These are phyloP conservation scores for Ctenopoma multispine DNA, from an alignment of 2,797 vertebrate species.

Conservation along the genomic window DNA sequence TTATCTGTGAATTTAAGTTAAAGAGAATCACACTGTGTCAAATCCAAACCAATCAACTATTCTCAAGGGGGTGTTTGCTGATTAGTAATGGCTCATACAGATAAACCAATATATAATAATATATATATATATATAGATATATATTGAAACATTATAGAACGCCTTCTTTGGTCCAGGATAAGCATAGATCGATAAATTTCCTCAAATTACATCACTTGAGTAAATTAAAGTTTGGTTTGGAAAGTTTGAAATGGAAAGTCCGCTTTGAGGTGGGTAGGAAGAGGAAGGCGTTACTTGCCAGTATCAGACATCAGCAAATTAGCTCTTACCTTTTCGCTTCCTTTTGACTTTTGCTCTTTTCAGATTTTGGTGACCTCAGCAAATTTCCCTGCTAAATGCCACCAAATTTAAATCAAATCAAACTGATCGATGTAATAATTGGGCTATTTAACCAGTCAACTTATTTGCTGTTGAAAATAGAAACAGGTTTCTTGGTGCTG, in stretches of 20 bases:
- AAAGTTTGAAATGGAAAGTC: conserved; percentile 45
- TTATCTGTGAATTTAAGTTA: background rate
- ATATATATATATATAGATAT: background rate
- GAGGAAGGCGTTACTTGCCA: background rate
- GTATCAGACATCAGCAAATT: conserved; percentile 15
- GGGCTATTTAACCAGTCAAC: too few relatives aligned
- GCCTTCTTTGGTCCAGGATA: background rate
- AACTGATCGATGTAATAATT: background rate
- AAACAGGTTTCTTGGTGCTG: too few relatives aligned
- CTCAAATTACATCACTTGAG: background rate
- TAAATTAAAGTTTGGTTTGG: conserved; percentile 1
- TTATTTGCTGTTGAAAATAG: too few relatives aligned
- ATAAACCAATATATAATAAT: too few relatives aligned
- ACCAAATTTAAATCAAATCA: background rate
- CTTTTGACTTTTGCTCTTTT: background rate
- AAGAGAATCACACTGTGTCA: background rate
- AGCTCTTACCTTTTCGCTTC: background rate
- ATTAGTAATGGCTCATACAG: background rate
- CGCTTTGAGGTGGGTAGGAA: background rate
- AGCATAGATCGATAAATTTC: background rate
- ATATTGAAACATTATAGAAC: too few relatives aligned
- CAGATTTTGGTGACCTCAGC: background rate
- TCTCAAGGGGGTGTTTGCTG: background rate
- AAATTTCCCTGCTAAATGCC: background rate
- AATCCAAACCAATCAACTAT: background rate